phyloP scores from a whole-genome alignment of 1,140 invertebrate species.

The Pygmarrhopalites habei region DNA sequence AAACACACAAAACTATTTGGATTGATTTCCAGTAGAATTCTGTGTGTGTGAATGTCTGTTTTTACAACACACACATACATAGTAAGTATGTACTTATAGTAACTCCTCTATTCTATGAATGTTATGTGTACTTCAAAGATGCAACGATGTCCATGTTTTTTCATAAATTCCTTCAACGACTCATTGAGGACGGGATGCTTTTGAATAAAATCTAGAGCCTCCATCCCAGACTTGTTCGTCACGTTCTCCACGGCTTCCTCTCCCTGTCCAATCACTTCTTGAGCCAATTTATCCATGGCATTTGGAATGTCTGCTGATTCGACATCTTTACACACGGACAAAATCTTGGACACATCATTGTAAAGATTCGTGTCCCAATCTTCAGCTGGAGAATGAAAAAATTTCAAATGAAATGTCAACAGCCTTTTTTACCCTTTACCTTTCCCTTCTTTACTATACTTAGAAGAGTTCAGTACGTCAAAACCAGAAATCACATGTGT shows the following conservation, averaged over 20 bases:
- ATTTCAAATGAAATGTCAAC: not conserved
- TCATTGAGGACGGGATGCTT: conserved; percentile 47
- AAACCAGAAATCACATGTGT: too few species aligned
- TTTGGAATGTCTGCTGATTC: conserved; percentile 60
- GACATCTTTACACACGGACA: conserved; percentile 58
- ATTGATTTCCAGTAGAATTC: too few species aligned
- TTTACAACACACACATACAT: too few species aligned
- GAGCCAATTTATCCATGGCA: conserved; percentile 50
- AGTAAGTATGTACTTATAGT: not conserved
- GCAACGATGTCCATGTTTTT: conserved; percentile 64
- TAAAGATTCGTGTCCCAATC: conserved; percentile 32
- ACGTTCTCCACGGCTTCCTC: conserved; percentile 48
- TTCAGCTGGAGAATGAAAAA: too few species aligned
- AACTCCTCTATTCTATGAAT: not conserved
- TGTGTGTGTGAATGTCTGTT: too few species aligned
- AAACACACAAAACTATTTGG: not conserved
- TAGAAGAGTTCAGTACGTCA: too few species aligned
- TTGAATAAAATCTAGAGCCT: conserved; percentile 54
- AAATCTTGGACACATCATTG: conserved; percentile 53
- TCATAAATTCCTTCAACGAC: conserved; percentile 55
- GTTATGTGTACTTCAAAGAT: conserved; percentile 56
- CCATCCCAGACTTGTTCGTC: conserved; percentile 45
- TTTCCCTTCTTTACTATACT: not conserved
- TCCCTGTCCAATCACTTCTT: conserved; percentile 47
- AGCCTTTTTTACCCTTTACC: not conserved